Evolutionary conservation across 2,888 invertebrate genomes (phyloP).

Genomic region (Acronicta leporina): DNA sequence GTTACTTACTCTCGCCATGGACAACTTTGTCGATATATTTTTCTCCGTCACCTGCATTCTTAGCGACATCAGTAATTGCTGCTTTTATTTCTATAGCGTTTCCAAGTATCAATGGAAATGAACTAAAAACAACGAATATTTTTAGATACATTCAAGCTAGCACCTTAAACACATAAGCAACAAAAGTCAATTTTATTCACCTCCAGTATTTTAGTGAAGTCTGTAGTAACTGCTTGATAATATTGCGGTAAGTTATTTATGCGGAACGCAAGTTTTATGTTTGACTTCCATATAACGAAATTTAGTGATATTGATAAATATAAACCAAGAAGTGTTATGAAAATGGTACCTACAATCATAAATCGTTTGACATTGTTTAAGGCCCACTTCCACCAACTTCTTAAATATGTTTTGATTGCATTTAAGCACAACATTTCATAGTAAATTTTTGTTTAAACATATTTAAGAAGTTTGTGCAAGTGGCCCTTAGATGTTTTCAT

Average conservation of each 20-base stretch:
- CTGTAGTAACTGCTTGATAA: conserved; percentile 9
- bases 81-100: conserved; percentile 35
- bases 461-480: no score
- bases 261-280: conserved; percentile 20
- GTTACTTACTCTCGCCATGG: conserved; percentile 70
- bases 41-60: conserved; percentile 62
- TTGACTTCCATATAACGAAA: conserved; percentile 22
- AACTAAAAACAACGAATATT: conserved; percentile 61
- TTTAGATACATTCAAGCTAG: conserved; percentile 45
- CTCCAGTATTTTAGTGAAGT: conserved; percentile 33
- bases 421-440: no score
- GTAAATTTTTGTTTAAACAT: no score
- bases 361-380: no score
- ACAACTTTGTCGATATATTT: conserved; percentile 63
- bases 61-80: conserved; percentile 49
- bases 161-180: conserved; percentile 49
- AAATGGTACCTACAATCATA: background rate
- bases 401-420: no score
- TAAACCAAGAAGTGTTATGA: background rate
- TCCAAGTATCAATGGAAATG: conserved; percentile 54
- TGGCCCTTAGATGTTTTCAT: no score
- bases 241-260: conserved; percentile 2
- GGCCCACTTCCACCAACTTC: no score
- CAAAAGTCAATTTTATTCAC: conserved; percentile 49
- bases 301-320: conserved; percentile 5